Evolutionary conservation across 1,140 invertebrate species (phyloP), one percentile per base, ranked within the genome.

Genomic region (Platyura marginata): DNA sequence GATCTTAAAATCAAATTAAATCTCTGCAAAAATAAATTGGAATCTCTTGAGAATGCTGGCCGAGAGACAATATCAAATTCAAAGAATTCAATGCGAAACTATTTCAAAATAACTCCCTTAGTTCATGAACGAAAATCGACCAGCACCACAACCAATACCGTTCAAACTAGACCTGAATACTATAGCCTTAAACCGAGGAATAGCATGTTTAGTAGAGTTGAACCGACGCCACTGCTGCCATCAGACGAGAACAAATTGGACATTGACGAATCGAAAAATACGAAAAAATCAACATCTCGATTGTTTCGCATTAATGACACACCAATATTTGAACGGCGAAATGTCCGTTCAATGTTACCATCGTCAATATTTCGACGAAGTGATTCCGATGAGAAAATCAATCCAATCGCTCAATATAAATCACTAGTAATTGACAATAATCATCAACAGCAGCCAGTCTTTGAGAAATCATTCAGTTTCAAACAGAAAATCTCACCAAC

Each of bases 281-380:
- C 11, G 3, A 44, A 39, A 33, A 29, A 33, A 29, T 35, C 16
- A 15, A 36, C 25, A 3, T 21, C 38, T 8, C 21, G 37, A n/a
- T 48, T 53, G 0, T 53, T 55, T 46, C 54, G 57, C 43, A 54
- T 60, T 18, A 60, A 60, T 53, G 57, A 60, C 42, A 60, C 57
- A 4, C 57, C 57, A 0, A 58, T 60, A 15, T 58, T 60, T 44
- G 57, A 53, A 1, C 44, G 57, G 0, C 43, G 48, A 2, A 49
- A 52, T 41, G 21, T 49, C 21, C 39, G 33, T 11, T 5, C 15
- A 25, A 21, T 49, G 21, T 35, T n/a, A 4, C 23, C 9, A 18
- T 34, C 21, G 4, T 34, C 29, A 13, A 4, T 34, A 6, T 34
- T 42, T 13, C 8, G 19, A 13, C 29, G 41, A 3, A 11, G 21